Conservation (phyloP, 2,113 vertebrate genomes). For the Colaptes auratus region DNA sequence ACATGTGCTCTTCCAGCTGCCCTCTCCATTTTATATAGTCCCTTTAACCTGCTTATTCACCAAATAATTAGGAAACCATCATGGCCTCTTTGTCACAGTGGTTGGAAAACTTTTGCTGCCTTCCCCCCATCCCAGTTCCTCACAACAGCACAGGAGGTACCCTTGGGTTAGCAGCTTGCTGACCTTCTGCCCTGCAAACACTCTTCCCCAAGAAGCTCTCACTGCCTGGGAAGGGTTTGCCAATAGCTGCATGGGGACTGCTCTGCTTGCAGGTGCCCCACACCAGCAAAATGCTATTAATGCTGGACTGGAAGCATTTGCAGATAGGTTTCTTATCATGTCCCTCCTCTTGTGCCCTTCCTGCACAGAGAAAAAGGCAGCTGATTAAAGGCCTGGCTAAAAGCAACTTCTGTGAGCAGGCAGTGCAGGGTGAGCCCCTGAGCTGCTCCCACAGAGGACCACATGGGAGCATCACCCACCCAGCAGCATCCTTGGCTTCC, state of each 20-base stretch:
- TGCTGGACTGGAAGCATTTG: neutral
- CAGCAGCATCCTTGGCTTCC: neutral
- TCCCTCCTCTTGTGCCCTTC: neutral
- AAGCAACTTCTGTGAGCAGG: neutral
- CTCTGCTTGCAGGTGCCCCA: neutral
- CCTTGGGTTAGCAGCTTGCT: neutral
- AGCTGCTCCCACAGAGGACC: neutral
- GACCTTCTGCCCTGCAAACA: neutral
- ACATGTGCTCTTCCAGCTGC: neutral
- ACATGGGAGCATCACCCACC: neutral
- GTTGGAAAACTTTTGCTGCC: neutral
- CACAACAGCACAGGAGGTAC: neutral
- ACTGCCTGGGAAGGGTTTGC: neutral
- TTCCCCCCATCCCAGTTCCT: neutral
- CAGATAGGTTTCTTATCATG: neutral
- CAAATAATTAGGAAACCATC: neutral
- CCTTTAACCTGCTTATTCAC: neutral
- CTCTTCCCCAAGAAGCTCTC: neutral
- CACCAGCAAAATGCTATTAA: neutral
- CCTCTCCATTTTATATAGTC: neutral
- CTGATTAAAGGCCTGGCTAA: neutral
- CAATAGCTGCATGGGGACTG: neutral
- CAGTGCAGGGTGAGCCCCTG: neutral
- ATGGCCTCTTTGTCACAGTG: neutral
- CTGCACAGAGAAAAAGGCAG: neutral